Evolutionary conservation across 1,140 invertebrate genomes (phyloP).

Genomic region (Drosophila sp.): DNA sequence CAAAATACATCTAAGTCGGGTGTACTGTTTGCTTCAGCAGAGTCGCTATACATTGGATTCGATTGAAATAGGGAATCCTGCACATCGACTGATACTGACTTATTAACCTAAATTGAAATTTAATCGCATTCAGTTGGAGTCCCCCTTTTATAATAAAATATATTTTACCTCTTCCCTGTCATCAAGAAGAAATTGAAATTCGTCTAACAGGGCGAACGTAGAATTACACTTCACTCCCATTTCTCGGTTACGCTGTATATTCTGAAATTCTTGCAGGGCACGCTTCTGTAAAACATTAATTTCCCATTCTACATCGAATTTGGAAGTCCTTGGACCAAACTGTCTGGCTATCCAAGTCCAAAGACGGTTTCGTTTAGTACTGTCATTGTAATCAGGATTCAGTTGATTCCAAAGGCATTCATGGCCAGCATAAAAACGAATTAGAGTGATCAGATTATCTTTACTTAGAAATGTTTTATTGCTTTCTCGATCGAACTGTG

Average conservation of each 20-base stretch:
- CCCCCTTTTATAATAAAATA: neutral
- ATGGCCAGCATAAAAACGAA: conserved; percentile 39
- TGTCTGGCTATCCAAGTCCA: conserved; percentile 36
- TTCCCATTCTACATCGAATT: conserved; percentile 15
- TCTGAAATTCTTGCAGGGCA: conserved; percentile 23
- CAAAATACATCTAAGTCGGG: conserved; percentile 21
- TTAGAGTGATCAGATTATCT: conserved; percentile 30
- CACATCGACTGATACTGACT: neutral
- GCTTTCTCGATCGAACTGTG: too few species aligned
- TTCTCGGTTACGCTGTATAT: conserved; percentile 3
- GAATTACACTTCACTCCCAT: neutral
- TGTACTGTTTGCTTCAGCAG: neutral
- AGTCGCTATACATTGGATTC: neutral
- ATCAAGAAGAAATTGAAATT: conserved; percentile 27
- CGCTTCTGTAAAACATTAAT: conserved; percentile 6
- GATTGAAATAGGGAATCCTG: neutral
- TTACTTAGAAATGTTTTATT: conserved; percentile 7
- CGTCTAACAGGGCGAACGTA: conserved; percentile 27
- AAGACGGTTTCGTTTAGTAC: neutral
- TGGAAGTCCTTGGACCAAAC: conserved; percentile 17
- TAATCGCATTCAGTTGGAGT: neutral
- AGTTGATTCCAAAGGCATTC: conserved; percentile 40
- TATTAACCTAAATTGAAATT: neutral
- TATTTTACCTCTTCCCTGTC: neutral
- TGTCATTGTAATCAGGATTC: conserved; percentile 26